These are phyloP conservation scores for Myotis daubentonii DNA, from an alignment of 2,797 vertebrate species.

Conservation along the genomic window DNA sequence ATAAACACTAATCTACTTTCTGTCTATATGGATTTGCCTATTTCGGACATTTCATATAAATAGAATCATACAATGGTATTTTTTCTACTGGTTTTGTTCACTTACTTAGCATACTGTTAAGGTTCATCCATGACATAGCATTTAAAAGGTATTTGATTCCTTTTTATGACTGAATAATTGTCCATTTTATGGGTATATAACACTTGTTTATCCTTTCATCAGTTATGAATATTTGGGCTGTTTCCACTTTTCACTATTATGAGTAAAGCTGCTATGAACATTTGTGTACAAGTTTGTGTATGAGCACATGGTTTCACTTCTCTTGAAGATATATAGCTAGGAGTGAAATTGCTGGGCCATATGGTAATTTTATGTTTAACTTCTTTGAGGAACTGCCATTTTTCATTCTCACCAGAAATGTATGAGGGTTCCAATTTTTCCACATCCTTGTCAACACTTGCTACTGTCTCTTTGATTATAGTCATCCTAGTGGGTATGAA, in stretches of 20 bases:
- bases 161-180: conserved; percentile 5
- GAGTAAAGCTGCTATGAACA: not conserved
- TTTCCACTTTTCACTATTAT: not conserved
- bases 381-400: not conserved
- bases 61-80: not conserved
- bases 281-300: not conserved
- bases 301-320: not conserved
- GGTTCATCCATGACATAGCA: not conserved
- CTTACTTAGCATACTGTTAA: not conserved
- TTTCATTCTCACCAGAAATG: not conserved
- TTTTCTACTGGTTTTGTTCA: conserved; percentile 8
- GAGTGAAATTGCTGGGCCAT: not conserved
- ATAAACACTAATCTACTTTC: not conserved
- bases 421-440: not conserved
- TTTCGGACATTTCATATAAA: not conserved
- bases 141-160: not conserved
- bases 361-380: not conserved
- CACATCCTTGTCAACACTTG: not conserved
- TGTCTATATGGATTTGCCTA: not conserved
- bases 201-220: not conserved
- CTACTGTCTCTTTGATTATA: not conserved
- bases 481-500: not conserved
- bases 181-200: not conserved
- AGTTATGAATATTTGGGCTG: not conserved
- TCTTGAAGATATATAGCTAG: not conserved